Conservation (phyloP, 1,140 invertebrate genomes). For the Drosophila sp. region DNA sequence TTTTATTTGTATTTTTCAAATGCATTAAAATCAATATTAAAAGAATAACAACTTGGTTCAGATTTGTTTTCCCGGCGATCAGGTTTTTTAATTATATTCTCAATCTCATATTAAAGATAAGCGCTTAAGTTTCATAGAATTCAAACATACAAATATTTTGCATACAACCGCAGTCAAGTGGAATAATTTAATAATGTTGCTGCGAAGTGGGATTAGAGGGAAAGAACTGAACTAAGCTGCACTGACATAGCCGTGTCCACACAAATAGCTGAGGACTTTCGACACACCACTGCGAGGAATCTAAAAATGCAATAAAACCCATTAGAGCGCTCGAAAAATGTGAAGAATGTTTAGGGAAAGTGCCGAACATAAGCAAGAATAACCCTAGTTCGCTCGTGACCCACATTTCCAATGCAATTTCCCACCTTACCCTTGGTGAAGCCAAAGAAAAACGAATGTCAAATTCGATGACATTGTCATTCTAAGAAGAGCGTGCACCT, state of each 20-base stretch:
- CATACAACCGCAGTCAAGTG: background rate
- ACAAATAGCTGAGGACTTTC: slow-evolving; percentile 8
- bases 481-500: slow-evolving; percentile 11
- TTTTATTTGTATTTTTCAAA: background rate
- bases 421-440: slow-evolving; percentile 35
- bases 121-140: slow-evolving; percentile 8
- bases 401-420: slow-evolving; percentile 51
- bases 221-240: slow-evolving; percentile 21
- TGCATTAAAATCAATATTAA: slow-evolving; percentile 1
- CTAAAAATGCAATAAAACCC: slow-evolving; percentile 54
- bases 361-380: slow-evolving; percentile 19
- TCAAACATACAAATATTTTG: slow-evolving; percentile 3
- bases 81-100: too few relatives aligned
- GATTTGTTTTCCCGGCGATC: background rate
- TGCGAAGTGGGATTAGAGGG: background rate
- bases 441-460: slow-evolving; percentile 17
- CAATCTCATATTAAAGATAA: background rate
- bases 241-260: slow-evolving; percentile 14
- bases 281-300: background rate
- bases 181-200: slow-evolving; percentile 46
- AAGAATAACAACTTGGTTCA: too few relatives aligned
- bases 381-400: slow-evolving; percentile 7
- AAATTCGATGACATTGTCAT: slow-evolving; percentile 64
- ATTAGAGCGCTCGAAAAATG: slow-evolving; percentile 44
- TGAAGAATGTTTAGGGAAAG: slow-evolving; percentile 47